These are phyloP conservation scores for Acanthaster planci DNA, from an alignment of 35 echinoderm and acorn worm species.

Conservation along the genomic window DNA sequence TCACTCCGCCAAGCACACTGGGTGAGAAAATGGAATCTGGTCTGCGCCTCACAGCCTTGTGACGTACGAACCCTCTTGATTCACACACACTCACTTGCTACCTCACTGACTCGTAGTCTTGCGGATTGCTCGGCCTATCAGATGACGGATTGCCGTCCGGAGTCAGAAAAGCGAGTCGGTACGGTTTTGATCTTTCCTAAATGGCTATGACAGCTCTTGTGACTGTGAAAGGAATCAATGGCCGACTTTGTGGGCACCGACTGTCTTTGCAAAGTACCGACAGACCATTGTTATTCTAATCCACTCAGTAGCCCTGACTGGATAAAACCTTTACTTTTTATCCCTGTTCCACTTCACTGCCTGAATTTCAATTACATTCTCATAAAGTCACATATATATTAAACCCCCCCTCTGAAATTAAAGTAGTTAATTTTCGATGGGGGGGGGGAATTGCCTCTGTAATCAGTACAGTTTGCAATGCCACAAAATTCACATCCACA, in stretches of 20 bases:
- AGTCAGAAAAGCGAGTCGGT: neutral
- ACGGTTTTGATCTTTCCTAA: slow-evolving; percentile 17
- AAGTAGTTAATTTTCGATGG: too few relatives aligned
- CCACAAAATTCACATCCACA: too few relatives aligned
- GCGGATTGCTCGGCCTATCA: neutral
- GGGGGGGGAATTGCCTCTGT: too few relatives aligned
- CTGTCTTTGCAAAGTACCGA: slow-evolving; percentile 18
- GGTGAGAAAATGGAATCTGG: neutral
- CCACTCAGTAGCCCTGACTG: neutral
- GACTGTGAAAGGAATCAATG: slow-evolving; percentile 31
- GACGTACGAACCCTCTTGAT: neutral
- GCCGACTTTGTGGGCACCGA: slow-evolving; percentile 19
- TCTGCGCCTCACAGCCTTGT: neutral
- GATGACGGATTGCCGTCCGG: neutral
- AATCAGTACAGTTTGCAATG: too few relatives aligned
- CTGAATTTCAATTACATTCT: slow-evolving; percentile 20
- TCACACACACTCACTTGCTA: neutral
- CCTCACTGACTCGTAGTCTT: too few relatives aligned
- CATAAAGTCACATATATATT: too few relatives aligned
- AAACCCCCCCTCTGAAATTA: too few relatives aligned
- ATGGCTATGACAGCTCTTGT: slow-evolving; percentile 18
- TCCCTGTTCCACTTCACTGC: neutral
- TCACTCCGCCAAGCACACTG: neutral
- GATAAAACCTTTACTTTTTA: neutral
- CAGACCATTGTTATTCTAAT: slow-evolving; percentile 23